Percentiles rank a stretch among this genome's conserved stretches.
Conservation (phyloP, 2,113 vertebrate species). For the Promerops cafer region DNA sequence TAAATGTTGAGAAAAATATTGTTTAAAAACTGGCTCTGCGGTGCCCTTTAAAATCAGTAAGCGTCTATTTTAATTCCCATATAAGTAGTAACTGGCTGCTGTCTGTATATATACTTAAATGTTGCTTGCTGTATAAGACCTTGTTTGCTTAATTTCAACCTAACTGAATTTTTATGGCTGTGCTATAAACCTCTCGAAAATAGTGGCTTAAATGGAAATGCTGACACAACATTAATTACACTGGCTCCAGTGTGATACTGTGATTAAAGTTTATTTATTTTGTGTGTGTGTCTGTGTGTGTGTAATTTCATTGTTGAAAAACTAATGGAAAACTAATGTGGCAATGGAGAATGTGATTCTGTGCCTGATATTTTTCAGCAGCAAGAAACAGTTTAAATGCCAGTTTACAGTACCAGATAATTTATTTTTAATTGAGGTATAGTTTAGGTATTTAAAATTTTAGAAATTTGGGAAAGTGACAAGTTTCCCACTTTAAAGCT, state of each 20-base stretch:
- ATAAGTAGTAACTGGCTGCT: slow-evolving; percentile 58
- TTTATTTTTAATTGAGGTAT: slow-evolving; percentile 60
- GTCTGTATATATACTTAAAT: slow-evolving; percentile 49
- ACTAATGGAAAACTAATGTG: slow-evolving; percentile 71
- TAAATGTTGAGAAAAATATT: slow-evolving; percentile 58
- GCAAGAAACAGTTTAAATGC: slow-evolving; percentile 12
- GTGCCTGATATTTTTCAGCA: slow-evolving; percentile 34
- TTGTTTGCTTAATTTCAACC: slow-evolving; percentile 72
- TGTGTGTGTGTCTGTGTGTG: slow-evolving; percentile 16
- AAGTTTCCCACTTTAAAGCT: slow-evolving; percentile 35
- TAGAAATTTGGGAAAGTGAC: slow-evolving; percentile 39
- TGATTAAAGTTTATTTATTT: slow-evolving; percentile 73
- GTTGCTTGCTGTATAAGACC: slow-evolving; percentile 61
- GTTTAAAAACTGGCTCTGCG: slow-evolving; percentile 45
- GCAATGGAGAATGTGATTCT: slow-evolving; percentile 74
- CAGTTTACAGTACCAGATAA: slow-evolving; percentile 46
- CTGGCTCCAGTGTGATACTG: slow-evolving; percentile 69
- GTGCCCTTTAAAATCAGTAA: slow-evolving; percentile 61
- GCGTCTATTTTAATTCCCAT: slow-evolving; percentile 50
- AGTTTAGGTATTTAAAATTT: slow-evolving; percentile 54
- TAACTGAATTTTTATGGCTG: slow-evolving; percentile 71
- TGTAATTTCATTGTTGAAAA: slow-evolving; percentile 70
- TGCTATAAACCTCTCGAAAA: slow-evolving; percentile 69
- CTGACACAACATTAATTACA: slow-evolving; percentile 74
- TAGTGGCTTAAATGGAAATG: slow-evolving; percentile 73